A percentile compares a stretch with the other conserved stretches of the same genome.
Evolutionary conservation across 2,113 vertebrate species (phyloP).

Genomic region (Pelodiscus sinensis): DNA sequence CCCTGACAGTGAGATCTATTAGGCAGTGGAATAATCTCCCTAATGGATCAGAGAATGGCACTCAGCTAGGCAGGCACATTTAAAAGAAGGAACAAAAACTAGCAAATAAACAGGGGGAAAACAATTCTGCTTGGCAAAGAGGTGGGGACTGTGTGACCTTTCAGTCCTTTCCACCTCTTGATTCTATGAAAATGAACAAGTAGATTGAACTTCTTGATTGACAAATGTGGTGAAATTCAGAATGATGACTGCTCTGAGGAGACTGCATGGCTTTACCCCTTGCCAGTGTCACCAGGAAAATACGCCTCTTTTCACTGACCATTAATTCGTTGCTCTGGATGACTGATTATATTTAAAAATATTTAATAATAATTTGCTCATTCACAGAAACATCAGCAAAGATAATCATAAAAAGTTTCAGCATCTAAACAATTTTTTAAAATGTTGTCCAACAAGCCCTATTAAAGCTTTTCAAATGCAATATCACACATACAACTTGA

Average conservation of each 20-base stretch:
- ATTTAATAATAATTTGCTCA: background rate
- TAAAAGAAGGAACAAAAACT: slow-evolving; percentile 29
- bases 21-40: slow-evolving; percentile 44
- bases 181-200: slow-evolving; percentile 40
- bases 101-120: slow-evolving; percentile 20
- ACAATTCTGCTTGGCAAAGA: background rate
- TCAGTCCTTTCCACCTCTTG: background rate
- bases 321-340: background rate
- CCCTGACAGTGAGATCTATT: slow-evolving; percentile 22
- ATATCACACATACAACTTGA: background rate
- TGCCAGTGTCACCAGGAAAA: background rate
- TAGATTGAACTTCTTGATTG: slow-evolving; percentile 58
- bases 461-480: background rate
- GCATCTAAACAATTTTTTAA: background rate
- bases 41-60: background rate
- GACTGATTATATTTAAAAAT: background rate
- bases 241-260: slow-evolving; percentile 9
- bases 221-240: slow-evolving; percentile 52
- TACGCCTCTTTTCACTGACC: background rate
- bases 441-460: background rate
- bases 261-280: slow-evolving; percentile 51
- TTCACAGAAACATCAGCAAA: background rate
- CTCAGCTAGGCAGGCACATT: slow-evolving; percentile 23
- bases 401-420: background rate
- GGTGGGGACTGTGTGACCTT: background rate